phyloP scores from a whole-genome alignment of 2,797 vertebrate species.

The Myripristis jacobus region DNA sequence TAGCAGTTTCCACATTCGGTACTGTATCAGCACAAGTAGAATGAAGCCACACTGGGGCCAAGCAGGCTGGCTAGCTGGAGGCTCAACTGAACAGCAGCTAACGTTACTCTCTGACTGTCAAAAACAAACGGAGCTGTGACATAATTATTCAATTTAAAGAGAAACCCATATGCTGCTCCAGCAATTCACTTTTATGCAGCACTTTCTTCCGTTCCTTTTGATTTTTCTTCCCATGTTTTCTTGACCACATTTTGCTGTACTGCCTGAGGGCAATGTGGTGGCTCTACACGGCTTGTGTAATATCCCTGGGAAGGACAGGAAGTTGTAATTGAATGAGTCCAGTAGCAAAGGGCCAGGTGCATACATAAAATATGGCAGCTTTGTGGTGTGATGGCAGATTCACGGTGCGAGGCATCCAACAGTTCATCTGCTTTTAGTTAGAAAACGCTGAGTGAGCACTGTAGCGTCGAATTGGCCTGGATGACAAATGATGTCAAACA shows the following conservation, averaged over 20 bases:
- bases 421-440: slow-evolving; percentile 40
- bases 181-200: no score
- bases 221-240: no score
- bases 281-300: neutral
- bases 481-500: slow-evolving; percentile 18
- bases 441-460: slow-evolving; percentile 25
- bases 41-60: no score
- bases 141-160: no score
- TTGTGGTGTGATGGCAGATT: slow-evolving; percentile 23
- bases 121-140: no score
- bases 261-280: neutral
- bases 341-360: slow-evolving; percentile 3
- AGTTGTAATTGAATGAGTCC: slow-evolving; percentile 20
- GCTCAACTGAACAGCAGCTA: no score
- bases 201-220: no score
- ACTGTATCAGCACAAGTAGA: no score
- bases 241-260: neutral
- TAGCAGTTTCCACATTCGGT: no score
- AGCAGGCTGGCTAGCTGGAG: no score
- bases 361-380: slow-evolving; percentile 24
- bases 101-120: no score
- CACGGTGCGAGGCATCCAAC: slow-evolving; percentile 11
- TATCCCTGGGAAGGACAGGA: slow-evolving; percentile 5
- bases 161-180: no score
- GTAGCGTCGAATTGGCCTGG: slow-evolving; percentile 16